phyloP scores from a whole-genome alignment of 2,888 invertebrate genomes.

The Tineola bisselliella region DNA sequence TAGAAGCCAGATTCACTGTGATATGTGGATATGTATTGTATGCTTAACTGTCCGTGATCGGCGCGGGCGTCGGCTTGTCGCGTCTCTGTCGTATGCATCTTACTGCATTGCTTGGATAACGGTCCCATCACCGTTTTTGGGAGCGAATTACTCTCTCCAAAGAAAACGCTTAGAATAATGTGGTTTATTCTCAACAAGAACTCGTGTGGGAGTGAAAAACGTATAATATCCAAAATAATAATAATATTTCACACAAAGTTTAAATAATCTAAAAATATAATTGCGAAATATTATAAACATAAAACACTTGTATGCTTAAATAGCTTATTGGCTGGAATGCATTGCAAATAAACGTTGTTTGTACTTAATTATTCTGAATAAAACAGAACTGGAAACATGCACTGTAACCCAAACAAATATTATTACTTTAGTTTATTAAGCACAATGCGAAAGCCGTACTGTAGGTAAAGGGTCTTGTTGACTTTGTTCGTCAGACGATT shows the following conservation, averaged over 20 bases:
- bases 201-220: not conserved
- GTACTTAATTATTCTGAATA: not conserved
- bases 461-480: slow-evolving; percentile 11
- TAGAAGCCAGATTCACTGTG: not conserved
- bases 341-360: not conserved
- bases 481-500: slow-evolving; percentile 33
- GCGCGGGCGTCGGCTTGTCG: slow-evolving; percentile 19
- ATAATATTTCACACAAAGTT: not conserved
- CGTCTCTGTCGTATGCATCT: slow-evolving; percentile 37
- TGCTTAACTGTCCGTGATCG: slow-evolving; percentile 30
- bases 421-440: not conserved
- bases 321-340: not conserved
- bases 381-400: not conserved
- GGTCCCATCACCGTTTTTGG: slow-evolving; percentile 41
- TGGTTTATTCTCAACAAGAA: not conserved
- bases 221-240: not conserved
- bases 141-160: slow-evolving; percentile 22
- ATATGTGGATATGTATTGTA: slow-evolving; percentile 16
- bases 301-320: not conserved
- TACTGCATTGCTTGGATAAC: slow-evolving; percentile 39
- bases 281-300: not conserved
- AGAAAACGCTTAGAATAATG: not conserved
- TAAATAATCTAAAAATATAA: not conserved
- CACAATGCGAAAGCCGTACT: not conserved
- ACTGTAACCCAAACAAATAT: not conserved